Percentiles rank a stretch among this genome's conserved stretches.
These are phyloP conservation scores for Pterocles burchelli DNA, from an alignment of 2,113 vertebrate species.

Conservation along the genomic window DNA sequence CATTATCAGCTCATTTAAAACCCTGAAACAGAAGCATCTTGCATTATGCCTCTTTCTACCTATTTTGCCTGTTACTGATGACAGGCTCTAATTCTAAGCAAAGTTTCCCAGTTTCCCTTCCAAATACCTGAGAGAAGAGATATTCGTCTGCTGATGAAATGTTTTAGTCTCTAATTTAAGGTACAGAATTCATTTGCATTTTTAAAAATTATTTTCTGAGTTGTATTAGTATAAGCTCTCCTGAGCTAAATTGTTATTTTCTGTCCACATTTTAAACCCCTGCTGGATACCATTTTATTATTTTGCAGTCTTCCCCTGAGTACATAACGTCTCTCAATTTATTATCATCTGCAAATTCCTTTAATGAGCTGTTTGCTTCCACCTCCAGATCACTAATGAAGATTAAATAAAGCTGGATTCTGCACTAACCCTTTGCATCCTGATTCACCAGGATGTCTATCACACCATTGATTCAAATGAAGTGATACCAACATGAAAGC, in stretches of 20 bases:
- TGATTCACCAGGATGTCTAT: neutral
- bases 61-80: neutral
- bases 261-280: slow-evolving; percentile 31
- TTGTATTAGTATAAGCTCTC: neutral
- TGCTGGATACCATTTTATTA: slow-evolving; percentile 46
- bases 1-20: neutral
- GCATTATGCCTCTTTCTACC: neutral
- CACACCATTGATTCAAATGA: neutral
- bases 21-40: neutral
- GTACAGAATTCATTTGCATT: slow-evolving; percentile 33
- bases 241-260: slow-evolving; percentile 45
- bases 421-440: slow-evolving; percentile 21
- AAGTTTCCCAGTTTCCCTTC: neutral
- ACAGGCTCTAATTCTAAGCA: neutral
- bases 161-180: neutral
- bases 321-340: slow-evolving; percentile 52
- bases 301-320: slow-evolving; percentile 46
- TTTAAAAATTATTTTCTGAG: slow-evolving; percentile 39
- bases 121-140: neutral
- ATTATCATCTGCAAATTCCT: slow-evolving; percentile 55
- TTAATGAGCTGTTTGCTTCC: slow-evolving; percentile 66
- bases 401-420: slow-evolving; percentile 53
- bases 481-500: neutral
- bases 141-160: neutral
- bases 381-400: slow-evolving; percentile 58